Evolutionary conservation across 2,797 vertebrate species (phyloP).

Genomic region (Coccyzus lansbergi): DNA sequence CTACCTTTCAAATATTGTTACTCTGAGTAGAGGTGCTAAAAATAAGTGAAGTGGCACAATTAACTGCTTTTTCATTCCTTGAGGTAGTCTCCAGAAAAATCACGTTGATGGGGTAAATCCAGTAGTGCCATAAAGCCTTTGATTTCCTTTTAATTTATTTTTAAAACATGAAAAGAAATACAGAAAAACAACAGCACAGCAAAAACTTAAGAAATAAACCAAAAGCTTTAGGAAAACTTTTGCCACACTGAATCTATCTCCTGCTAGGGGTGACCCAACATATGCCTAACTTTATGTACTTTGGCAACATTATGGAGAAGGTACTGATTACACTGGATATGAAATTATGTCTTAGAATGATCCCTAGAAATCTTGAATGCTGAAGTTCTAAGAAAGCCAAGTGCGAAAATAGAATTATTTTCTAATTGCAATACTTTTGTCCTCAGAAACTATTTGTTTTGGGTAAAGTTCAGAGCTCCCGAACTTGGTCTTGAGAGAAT

Average conservation of each 20-base stretch:
- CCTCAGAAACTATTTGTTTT: not conserved
- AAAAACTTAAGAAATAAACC: not conserved
- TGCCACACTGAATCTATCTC: not conserved
- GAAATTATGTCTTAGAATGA: not conserved
- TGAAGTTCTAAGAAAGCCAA: not conserved
- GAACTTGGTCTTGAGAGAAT: not conserved
- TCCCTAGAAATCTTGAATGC: not conserved
- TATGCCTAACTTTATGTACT: not conserved
- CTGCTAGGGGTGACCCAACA: not conserved
- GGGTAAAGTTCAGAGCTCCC: not conserved
- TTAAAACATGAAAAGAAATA: not conserved
- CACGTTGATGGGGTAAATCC: rapidly evolving
- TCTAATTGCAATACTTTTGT: not conserved
- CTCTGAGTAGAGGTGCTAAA: not conserved
- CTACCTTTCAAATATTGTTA: not conserved
- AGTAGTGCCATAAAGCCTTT: not conserved
- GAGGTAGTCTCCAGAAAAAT: not conserved
- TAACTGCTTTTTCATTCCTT: not conserved
- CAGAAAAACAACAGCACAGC: not conserved
- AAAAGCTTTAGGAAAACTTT: not conserved
- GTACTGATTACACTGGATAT: not conserved
- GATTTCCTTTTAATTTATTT: not conserved
- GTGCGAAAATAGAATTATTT: not conserved
- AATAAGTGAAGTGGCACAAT: not conserved
- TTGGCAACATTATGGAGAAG: not conserved